Base-by-base conservation (phyloP, 2,113 vertebrate species). In the Grammatotria lemairii region DNA sequence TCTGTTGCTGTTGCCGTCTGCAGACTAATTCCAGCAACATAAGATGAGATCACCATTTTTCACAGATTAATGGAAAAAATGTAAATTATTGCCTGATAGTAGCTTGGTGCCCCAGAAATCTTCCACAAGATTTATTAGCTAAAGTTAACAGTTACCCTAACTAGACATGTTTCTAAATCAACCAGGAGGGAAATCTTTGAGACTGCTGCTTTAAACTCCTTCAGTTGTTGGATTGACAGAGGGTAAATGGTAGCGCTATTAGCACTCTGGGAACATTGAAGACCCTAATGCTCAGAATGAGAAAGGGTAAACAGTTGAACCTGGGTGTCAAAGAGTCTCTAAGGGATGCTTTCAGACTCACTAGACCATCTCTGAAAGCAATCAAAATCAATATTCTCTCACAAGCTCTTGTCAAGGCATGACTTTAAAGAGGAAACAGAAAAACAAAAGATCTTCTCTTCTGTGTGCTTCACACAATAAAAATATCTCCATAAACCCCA, bases 341-440 rank as follows among this genome's bases (percentile, higher is more conserved):
- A 14, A 83, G 86, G 86, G 42, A 87, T 87, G n/a, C 26, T 81
- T 92, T 88, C 17, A 84, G 60, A 83, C 58, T 86, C 78, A 54
- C 78, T 70, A 14, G 55, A 90, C 54, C 17, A 10, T 85, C 85
- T 90, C 85, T 88, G 78, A 92, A 86, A 81, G 19, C 53, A 51
- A 75, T 87, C 40, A 38, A 49, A 90, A 92, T 90, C 90, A 85
- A 91, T 92, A 85, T 35, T 80, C 10, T 21, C 78, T 84, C 19
- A 19, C 87, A 85, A 75, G 51, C 28, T 58, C 28, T 60, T 45
- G 49, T 81, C 38, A 82, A 80, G 38, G 51, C 17, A 84, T 17
- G 79, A 38, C 33, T 83, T 80, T 82, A 11, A 35, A 35, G 12
- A n/a, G 14, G 11, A 87, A 83, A 63, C 5, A 4, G n/a, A 81